These are phyloP conservation scores for Limanda limanda DNA, from an alignment of 2,113 vertebrate genomes.

Conservation along the genomic window DNA sequence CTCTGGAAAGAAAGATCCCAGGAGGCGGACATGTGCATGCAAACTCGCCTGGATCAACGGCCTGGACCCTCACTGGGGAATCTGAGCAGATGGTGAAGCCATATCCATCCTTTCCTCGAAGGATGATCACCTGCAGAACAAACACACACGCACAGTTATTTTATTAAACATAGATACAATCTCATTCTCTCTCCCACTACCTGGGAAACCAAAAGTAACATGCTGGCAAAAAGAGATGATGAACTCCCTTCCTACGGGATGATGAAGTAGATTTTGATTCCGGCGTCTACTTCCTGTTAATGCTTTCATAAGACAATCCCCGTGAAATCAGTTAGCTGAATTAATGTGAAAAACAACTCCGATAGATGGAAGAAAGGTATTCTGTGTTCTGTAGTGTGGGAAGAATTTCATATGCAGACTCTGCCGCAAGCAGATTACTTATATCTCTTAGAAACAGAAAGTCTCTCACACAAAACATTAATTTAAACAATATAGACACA, in stretches of 20 bases:
- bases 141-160: slow-evolving; percentile 28
- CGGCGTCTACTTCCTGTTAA: slow-evolving; percentile 55
- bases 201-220: slow-evolving; percentile 39
- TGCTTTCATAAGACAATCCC: slow-evolving; percentile 62
- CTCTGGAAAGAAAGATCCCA: slow-evolving; percentile 5
- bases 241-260: slow-evolving; percentile 51
- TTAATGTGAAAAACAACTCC: slow-evolving; percentile 47
- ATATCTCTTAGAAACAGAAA: too few species aligned
- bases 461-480: too few species aligned
- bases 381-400: too few species aligned
- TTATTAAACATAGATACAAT: background rate
- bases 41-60: slow-evolving; percentile 91
- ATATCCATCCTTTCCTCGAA: slow-evolving; percentile 91
- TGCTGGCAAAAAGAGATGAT: slow-evolving; percentile 26
- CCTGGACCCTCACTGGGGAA: slow-evolving; percentile 94
- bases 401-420: too few species aligned
- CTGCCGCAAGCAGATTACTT: too few species aligned
- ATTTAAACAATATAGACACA: background rate
- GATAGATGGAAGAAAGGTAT: slow-evolving; percentile 9
- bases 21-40: background rate
- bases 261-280: slow-evolving; percentile 55
- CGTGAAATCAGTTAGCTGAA: slow-evolving; percentile 55
- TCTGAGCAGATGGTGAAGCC: slow-evolving; percentile 98
- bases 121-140: slow-evolving; percentile 89
- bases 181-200: background rate